Evolutionary conservation across 1,140 invertebrate genomes (phyloP).

Genomic region (Drosophila mauritiana): DNA sequence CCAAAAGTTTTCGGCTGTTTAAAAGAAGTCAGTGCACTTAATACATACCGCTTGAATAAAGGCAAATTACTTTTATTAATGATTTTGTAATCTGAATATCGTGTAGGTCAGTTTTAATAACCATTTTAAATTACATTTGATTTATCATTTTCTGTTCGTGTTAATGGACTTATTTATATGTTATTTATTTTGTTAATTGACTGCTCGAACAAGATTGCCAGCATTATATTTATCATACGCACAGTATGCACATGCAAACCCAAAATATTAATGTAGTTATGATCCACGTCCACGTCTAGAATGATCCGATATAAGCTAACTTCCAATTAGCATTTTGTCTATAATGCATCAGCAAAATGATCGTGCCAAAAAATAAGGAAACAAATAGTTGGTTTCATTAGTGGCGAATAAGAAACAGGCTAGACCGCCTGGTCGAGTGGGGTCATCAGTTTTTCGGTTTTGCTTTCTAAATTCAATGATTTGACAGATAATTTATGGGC

Average conservation of each 20-base stretch:
- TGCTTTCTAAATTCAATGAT: constrained; percentile 50
- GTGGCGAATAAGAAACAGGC: constrained; percentile 46
- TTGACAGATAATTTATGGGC: constrained; percentile 58
- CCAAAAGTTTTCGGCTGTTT: not conserved
- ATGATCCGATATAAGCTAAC: not conserved
- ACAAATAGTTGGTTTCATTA: constrained; percentile 52
- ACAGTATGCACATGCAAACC: not conserved
- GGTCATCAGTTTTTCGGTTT: constrained; percentile 53
- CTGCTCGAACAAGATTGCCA: not conserved
- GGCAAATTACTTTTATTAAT: not conserved
- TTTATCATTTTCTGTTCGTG: not conserved
- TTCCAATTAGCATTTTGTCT: constrained; percentile 25
- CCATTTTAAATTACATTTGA: not conserved
- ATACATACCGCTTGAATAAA: not conserved
- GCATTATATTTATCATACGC: constrained; percentile 3
- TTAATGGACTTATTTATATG: not conserved
- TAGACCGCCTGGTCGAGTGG: constrained; percentile 34
- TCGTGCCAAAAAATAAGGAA: constrained; percentile 47
- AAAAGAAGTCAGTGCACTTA: not conserved
- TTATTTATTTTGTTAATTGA: not conserved
- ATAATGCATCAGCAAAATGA: constrained; percentile 41
- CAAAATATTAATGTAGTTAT: not conserved
- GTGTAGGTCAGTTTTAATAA: constrained; percentile 1
- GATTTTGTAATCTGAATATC: not conserved
- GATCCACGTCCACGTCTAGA: constrained; percentile 7